phyloP scores from a whole-genome alignment of 2,888 invertebrate genomes.

The Acanthoscelides obtectus region DNA sequence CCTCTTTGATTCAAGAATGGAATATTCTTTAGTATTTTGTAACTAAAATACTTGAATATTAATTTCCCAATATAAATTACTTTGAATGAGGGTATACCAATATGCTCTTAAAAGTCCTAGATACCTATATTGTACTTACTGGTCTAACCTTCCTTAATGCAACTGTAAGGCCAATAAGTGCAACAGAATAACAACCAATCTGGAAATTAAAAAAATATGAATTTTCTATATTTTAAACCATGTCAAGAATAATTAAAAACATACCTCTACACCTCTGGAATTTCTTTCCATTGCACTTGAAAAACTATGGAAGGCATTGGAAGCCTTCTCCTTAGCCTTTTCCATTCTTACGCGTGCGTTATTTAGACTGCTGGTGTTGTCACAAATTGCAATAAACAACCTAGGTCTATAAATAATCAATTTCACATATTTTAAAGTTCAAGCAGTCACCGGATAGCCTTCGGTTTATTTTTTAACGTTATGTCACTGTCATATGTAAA shows the following conservation, averaged over 20 bases:
- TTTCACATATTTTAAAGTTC: background rate
- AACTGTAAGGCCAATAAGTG: conserved; percentile 47
- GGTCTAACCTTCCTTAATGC: conserved; percentile 53
- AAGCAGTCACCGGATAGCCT: conserved; percentile 1
- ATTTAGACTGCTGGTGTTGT: background rate
- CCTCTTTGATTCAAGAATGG: too few species aligned
- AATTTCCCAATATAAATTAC: too few species aligned
- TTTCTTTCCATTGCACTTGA: conserved; percentile 41
- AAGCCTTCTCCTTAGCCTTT: conserved; percentile 31
- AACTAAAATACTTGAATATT: too few species aligned
- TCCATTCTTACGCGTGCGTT: background rate
- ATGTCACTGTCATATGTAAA: conserved; percentile 10
- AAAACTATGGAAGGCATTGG: conserved; percentile 34
- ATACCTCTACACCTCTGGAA: conserved; percentile 44
- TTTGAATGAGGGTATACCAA: too few species aligned
- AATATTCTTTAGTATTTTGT: too few species aligned
- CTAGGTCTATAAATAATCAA: background rate
- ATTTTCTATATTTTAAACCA: conserved; percentile 7
- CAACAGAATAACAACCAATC: conserved; percentile 53
- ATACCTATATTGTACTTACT: conserved; percentile 48
- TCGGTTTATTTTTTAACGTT: conserved; percentile 7
- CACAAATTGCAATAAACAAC: background rate
- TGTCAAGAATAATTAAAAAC: conserved; percentile 3
- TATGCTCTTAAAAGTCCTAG: too few species aligned
- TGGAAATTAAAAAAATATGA: conserved; percentile 32